A percentile compares a stretch with the other conserved stretches of the same genome.
Evolutionary conservation across 1,140 invertebrate species (phyloP).

Genomic region (Sinonovacula constricta): DNA sequence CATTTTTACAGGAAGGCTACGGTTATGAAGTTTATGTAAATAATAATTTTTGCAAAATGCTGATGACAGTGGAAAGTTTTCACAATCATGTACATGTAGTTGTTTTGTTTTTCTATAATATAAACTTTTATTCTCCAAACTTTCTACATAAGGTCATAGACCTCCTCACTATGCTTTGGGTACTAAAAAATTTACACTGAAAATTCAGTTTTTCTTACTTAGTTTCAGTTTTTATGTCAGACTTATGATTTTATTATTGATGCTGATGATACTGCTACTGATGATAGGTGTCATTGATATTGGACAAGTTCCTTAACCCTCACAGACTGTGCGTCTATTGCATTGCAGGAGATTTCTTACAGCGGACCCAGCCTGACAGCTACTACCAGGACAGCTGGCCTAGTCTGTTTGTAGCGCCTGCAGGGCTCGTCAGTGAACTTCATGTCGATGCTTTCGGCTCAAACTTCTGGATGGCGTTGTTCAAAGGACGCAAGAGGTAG

Average conservation of each 20-base stretch:
- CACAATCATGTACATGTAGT: too few relatives aligned
- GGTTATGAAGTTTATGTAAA: too few relatives aligned
- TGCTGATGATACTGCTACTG: too few relatives aligned
- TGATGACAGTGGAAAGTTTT: too few relatives aligned
- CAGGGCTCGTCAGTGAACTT: conserved; percentile 64
- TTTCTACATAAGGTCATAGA: too few relatives aligned
- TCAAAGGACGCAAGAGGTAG: conserved; percentile 72
- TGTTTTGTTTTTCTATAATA: too few relatives aligned
- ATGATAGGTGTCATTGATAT: not conserved
- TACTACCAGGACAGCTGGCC: conserved; percentile 75
- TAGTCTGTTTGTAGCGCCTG: conserved; percentile 73
- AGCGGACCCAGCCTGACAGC: conserved; percentile 55
- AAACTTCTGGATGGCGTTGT: conserved; percentile 75
- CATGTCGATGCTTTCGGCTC: conserved; percentile 75
- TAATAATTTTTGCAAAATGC: too few relatives aligned
- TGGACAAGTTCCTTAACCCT: not conserved
- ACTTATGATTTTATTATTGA: not conserved
- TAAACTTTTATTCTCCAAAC: too few relatives aligned
- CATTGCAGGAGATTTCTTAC: conserved; percentile 67
- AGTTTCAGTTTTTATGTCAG: not conserved
- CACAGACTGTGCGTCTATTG: not conserved
- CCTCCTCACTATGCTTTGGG: too few relatives aligned
- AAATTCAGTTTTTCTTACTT: too few relatives aligned
- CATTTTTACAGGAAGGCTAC: too few relatives aligned
- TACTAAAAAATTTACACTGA: too few relatives aligned